Conservation (phyloP, 2,797 vertebrate genomes). For the Parauchenoglanis punctatus region DNA sequence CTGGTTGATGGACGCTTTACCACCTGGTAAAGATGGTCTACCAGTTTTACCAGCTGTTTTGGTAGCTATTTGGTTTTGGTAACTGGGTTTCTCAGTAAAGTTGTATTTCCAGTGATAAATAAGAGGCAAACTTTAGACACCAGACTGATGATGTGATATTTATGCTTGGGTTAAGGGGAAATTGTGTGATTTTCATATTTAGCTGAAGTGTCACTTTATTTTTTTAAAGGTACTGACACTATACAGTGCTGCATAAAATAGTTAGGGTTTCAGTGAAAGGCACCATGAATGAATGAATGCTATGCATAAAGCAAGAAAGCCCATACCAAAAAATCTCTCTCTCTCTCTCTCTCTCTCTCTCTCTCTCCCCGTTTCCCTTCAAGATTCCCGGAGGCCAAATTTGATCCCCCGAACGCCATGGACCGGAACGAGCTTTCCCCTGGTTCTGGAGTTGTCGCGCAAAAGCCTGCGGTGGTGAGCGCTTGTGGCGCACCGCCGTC, state of each 20-base stretch:
- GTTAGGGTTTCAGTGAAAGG: background rate
- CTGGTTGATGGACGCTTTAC: background rate
- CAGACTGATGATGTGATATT: background rate
- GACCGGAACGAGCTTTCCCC: conserved; percentile 76
- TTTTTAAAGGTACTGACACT: background rate
- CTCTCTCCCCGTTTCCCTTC: conserved; percentile 58
- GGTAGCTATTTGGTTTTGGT: background rate
- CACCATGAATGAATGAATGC: background rate
- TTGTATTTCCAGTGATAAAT: background rate
- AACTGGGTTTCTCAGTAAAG: background rate
- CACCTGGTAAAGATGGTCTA: background rate
- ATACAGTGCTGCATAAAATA: background rate
- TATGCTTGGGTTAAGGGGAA: background rate
- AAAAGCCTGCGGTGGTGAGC: conserved; percentile 66
- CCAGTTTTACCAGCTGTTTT: too few relatives aligned
- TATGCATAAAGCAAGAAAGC: background rate
- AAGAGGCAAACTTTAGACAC: background rate
- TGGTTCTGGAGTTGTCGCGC: conserved; percentile 70
- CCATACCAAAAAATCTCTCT: background rate
- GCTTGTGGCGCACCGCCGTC: conserved; percentile 28
- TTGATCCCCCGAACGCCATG: conserved; percentile 77
- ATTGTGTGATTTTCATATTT: background rate
- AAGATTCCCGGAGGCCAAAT: conserved; percentile 76
- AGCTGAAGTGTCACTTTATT: background rate
- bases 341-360: conserved; percentile 42